Conservation (phyloP, 2,113 vertebrate species). For the Sylvia atricapilla region DNA sequence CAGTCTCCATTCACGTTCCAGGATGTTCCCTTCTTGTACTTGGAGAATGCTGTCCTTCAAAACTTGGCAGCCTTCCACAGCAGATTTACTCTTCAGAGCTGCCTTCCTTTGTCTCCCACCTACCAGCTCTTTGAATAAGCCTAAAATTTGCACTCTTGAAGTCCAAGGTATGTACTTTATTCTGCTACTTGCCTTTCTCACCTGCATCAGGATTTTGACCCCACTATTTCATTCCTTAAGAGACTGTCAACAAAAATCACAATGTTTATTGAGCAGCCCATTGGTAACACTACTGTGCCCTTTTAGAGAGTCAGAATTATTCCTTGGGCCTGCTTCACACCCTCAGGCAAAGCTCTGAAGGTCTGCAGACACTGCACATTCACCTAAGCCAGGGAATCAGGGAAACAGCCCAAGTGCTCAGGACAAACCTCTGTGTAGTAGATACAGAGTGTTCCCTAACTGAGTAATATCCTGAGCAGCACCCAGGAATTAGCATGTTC, state of each 20-base stretch:
- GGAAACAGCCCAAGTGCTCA: neutral
- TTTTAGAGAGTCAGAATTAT: neutral
- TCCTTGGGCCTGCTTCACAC: neutral
- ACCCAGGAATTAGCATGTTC: neutral
- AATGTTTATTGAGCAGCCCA: neutral
- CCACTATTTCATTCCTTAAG: neutral
- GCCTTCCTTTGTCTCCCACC: neutral
- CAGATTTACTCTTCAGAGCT: neutral
- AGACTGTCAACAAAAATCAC: neutral
- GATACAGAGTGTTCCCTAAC: neutral
- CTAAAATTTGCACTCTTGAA: neutral
- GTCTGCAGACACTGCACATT: neutral
- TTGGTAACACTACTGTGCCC: neutral
- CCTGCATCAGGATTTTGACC: neutral
- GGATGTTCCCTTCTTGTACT: neutral
- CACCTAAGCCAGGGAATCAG: neutral
- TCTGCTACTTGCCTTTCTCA: neutral
- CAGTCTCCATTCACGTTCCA: neutral
- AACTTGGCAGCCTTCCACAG: neutral
- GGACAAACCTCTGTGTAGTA: neutral
- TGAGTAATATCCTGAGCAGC: neutral
- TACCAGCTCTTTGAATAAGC: neutral
- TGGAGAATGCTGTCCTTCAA: neutral
- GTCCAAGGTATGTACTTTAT: neutral
- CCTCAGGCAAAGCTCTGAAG: neutral